Evolutionary conservation across 1,140 invertebrate genomes (phyloP).

Genomic region (Augochlora pura): DNA sequence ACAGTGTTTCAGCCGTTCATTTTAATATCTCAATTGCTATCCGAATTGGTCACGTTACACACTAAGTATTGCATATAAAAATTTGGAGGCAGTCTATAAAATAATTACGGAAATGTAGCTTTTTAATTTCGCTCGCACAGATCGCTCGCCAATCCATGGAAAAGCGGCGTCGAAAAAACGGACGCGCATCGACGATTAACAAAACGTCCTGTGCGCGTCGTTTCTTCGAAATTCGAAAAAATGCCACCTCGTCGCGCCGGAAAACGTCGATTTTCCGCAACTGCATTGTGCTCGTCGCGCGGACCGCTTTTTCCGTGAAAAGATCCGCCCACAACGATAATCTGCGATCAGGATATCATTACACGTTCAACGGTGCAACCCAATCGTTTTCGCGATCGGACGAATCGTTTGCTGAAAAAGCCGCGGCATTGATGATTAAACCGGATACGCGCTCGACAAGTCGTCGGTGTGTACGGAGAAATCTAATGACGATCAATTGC

Average conservation of each 20-base stretch:
- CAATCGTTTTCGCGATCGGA: too few species aligned
- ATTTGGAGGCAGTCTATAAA: neutral
- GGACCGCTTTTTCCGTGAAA: neutral
- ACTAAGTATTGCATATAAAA: too few species aligned
- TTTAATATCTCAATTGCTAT: too few species aligned
- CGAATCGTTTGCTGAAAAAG: neutral
- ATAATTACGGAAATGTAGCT: neutral
- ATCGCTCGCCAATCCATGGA: neutral
- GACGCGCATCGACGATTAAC: neutral
- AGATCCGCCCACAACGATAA: neutral
- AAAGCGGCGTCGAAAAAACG: neutral
- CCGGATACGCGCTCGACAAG: neutral
- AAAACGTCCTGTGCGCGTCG: neutral
- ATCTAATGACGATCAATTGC: slow-evolving; percentile 8
- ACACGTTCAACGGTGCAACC: neutral
- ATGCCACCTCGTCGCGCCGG: neutral
- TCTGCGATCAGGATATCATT: neutral
- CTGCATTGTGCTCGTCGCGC: too few species aligned
- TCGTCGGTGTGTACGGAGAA: neutral
- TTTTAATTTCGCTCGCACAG: neutral
- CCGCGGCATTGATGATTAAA: neutral
- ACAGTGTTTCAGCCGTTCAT: too few species aligned
- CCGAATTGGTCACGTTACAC: too few species aligned
- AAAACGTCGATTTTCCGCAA: neutral
- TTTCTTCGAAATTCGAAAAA: neutral